Base-by-base conservation (phyloP, 1,140 invertebrate species). In the Cotesia typhae region DNA sequence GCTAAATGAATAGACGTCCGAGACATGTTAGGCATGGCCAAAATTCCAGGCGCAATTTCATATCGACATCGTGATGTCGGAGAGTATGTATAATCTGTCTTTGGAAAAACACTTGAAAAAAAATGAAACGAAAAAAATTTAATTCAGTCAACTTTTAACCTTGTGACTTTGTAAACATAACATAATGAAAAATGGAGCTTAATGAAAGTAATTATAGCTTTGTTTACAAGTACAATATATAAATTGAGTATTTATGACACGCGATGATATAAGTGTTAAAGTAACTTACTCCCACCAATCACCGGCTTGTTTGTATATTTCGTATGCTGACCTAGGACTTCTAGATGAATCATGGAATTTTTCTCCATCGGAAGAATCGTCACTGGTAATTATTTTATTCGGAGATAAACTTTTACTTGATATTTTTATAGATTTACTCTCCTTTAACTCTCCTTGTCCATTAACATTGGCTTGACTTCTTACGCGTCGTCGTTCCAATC, bases 1-100 rank as follows among this genome's bases (percentile, higher is more conserved):
- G 83, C 77, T 51, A 79, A 81, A 70, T 84, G 84, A 72, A 88
- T 82, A 55, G 92, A 90, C 61, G 90, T 88, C 12, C 93, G 89
- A 0, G 93, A 94, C 93, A 94, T 94, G 81, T 94, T 94, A 1
- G 93, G 93, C 88, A 94, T 93, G 17, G 92, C 92, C 71, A 94
- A 87, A 71, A 93, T 88, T 20, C 93, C 93, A 3, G 93, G 92
- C 0, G 92, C 92, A 71, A 94, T 87, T 83, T 93, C 92, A 73
- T 92, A 90, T 17, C 93, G 90, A 85, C 92, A 92, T 73, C 90
- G 90, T n/a, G 93, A 94, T 52, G 90, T 81, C 53, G 87, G 88
- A 0, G 93, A 94, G 83, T 94, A 94, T 4, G 93, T 94, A 83
- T 93, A 94, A 85, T 94, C 93, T 74, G 93, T 94, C 87, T 94